These are phyloP conservation scores for Clusia tigrina DNA, from an alignment of 2,888 invertebrate species.

Conservation along the genomic window DNA sequence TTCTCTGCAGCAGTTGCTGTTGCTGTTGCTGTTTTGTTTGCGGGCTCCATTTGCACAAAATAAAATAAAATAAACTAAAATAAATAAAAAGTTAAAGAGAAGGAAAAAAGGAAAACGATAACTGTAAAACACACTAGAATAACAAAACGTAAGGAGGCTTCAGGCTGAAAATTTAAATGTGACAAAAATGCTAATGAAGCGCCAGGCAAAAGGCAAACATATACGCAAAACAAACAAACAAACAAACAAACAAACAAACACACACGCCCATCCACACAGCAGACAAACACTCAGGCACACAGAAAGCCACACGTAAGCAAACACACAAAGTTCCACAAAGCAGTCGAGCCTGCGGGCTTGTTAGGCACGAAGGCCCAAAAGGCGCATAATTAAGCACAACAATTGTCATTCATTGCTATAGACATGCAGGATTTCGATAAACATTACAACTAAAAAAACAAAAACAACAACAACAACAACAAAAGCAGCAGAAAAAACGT, in stretches of 20 bases:
- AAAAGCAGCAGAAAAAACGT: not conserved
- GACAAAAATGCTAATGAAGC: slow-evolving; percentile 53
- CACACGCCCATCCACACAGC: slow-evolving; percentile 48
- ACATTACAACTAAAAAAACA: too few species aligned
- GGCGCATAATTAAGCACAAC: slow-evolving; percentile 12
- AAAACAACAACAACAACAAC: slow-evolving; percentile 6
- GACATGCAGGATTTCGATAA: slow-evolving; percentile 15
- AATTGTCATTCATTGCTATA: slow-evolving; percentile 17
- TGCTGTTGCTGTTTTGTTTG: too few species aligned
- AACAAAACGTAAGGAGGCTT: slow-evolving; percentile 22
- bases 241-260: slow-evolving; percentile 34
- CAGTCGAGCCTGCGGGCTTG: not conserved
- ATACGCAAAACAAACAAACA: slow-evolving; percentile 10
- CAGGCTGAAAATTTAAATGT: slow-evolving; percentile 36
- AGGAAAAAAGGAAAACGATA: too few species aligned
- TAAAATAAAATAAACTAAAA: too few species aligned
- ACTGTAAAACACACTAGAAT: slow-evolving; percentile 11
- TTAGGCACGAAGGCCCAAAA: slow-evolving; percentile 13
- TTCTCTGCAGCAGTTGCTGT: too few species aligned
- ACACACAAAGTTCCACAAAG: slow-evolving; percentile 8
- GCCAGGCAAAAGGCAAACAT: too few species aligned
- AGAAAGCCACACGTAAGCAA: slow-evolving; percentile 11
- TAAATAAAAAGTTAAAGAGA: too few species aligned
- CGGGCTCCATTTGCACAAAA: not conserved
- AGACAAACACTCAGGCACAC: slow-evolving; percentile 30